These are phyloP conservation scores for Pachypanchax playfairii DNA, from an alignment of 2,113 vertebrate genomes.

Conservation along the genomic window DNA sequence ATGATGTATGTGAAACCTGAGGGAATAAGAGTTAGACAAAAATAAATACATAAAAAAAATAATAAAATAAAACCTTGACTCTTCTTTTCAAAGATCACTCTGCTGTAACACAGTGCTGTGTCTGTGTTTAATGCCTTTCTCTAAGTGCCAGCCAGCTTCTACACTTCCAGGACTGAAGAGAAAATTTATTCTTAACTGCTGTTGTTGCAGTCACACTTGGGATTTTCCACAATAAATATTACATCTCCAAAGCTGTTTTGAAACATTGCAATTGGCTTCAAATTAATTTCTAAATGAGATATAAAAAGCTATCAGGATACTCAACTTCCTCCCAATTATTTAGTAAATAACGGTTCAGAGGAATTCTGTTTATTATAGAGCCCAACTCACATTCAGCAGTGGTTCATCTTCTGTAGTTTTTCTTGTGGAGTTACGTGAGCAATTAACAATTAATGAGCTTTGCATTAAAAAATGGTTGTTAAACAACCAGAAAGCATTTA, in stretches of 20 bases:
- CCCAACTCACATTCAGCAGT: background rate
- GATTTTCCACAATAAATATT: background rate
- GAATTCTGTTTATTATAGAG: background rate
- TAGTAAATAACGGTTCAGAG: background rate
- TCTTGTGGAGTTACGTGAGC: background rate
- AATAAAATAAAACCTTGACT: slow-evolving; percentile 4
- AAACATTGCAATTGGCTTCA: background rate
- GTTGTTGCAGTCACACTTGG: background rate
- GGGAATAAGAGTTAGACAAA: background rate
- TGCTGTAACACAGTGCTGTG: slow-evolving; percentile 4
- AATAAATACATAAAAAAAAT: slow-evolving; percentile 1
- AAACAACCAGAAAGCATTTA: slow-evolving; percentile 19
- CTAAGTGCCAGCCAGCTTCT: background rate
- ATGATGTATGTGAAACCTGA: slow-evolving; percentile 4
- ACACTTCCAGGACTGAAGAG: background rate
- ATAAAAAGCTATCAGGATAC: background rate
- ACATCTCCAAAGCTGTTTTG: background rate
- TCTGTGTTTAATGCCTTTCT: slow-evolving; percentile 19
- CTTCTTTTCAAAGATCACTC: slow-evolving; percentile 17
- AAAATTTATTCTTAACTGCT: slow-evolving; percentile 18
- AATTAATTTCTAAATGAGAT: background rate
- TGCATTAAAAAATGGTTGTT: slow-evolving; percentile 3
- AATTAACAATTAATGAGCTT: background rate
- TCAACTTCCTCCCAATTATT: background rate
- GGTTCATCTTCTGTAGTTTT: slow-evolving; percentile 8